These are phyloP conservation scores for Lasiommata megera DNA, from an alignment of 2,888 invertebrate genomes.

Conservation along the genomic window DNA sequence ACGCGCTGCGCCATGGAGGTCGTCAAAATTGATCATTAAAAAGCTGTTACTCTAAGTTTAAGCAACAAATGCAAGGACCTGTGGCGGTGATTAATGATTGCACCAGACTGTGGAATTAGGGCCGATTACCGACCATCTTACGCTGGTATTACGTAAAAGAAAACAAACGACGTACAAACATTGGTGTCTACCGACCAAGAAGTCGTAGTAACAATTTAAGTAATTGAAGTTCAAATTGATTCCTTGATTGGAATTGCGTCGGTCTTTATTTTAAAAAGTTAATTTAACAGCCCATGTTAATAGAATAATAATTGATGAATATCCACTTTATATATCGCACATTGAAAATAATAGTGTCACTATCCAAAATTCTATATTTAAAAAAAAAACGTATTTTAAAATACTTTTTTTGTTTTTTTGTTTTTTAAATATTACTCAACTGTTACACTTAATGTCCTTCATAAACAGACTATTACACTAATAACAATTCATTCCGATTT, in stretches of 20 bases:
- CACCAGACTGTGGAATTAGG: conserved; percentile 12
- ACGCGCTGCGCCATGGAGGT: no score
- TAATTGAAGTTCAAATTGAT: conserved; percentile 8
- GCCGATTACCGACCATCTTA: conserved; percentile 9
- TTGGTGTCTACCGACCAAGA: background rate
- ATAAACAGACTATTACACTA: no score
- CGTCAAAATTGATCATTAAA: background rate
- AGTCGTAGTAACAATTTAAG: background rate
- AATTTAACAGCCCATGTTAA: background rate
- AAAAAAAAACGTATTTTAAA: no score
- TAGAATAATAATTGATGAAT: background rate
- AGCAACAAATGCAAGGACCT: conserved; percentile 11
- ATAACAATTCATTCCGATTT: no score
- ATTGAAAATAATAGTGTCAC: no score
- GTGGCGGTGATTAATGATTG: conserved; percentile 7
- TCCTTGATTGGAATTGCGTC: background rate
- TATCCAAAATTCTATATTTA: no score
- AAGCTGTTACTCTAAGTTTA: background rate
- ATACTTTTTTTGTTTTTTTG: no score
- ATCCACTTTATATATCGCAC: no score
- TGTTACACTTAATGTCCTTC: no score
- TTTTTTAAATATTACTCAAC: no score
- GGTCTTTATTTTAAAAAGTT: background rate
- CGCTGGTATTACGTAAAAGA: conserved; percentile 12
- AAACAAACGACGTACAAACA: conserved; percentile 10